These are phyloP conservation scores for Phaonia tiefii DNA, from an alignment of 2,888 invertebrate genomes.

Conservation along the genomic window DNA sequence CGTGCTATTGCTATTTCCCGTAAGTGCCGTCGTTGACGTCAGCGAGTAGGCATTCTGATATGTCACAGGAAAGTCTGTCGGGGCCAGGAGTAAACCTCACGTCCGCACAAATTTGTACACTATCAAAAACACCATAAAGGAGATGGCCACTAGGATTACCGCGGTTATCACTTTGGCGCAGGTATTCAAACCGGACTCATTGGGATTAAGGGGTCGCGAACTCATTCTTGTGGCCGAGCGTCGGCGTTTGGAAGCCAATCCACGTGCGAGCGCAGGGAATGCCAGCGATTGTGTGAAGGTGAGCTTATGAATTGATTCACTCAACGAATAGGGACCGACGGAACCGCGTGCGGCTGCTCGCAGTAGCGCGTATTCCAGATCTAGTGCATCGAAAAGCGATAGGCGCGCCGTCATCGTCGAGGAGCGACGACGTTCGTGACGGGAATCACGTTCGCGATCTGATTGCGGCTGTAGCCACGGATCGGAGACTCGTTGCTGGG, in stretches of 20 bases:
- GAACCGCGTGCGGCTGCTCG: conserved; percentile 87
- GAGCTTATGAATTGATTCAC: conserved; percentile 87
- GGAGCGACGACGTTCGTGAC: conserved; percentile 82
- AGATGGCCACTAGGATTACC: conserved; percentile 85
- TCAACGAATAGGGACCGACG: conserved; percentile 86
- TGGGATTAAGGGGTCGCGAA: conserved; percentile 83
- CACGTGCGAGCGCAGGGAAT: conserved; percentile 87
- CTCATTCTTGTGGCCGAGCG: conserved; percentile 82
- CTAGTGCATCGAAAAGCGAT: conserved; percentile 87
- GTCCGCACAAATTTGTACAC: conserved; percentile 88
- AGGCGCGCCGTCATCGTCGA: conserved; percentile 85
- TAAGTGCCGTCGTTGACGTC: conserved; percentile 58
- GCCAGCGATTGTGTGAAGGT: conserved; percentile 88
- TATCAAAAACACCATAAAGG: conserved; percentile 87
- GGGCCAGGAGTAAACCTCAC: conserved; percentile 89
- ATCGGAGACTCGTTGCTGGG: conserved; percentile 80
- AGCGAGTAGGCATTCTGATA: conserved; percentile 76
- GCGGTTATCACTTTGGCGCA: conserved; percentile 88
- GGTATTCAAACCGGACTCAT: conserved; percentile 85
- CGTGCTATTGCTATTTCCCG: conserved; percentile 69
- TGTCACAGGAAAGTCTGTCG: conserved; percentile 80
- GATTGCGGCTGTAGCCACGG: conserved; percentile 81
- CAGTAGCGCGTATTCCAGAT: conserved; percentile 86
- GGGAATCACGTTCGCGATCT: conserved; percentile 77
- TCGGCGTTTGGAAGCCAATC: conserved; percentile 84